Conservation (phyloP, 2,888 invertebrate genomes). For the Chalcis sispes region DNA sequence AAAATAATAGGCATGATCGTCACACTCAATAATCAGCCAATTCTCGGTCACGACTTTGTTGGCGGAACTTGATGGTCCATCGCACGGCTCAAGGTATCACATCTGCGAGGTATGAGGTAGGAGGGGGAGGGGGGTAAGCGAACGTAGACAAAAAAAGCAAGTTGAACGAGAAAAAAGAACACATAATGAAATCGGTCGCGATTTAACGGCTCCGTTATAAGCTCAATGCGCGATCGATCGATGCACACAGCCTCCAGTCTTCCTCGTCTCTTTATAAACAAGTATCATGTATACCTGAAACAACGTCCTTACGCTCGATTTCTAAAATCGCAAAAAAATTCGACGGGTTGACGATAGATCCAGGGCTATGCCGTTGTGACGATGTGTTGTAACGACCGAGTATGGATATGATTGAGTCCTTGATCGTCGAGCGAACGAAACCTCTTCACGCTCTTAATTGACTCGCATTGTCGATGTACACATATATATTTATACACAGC, state of each 20-base stretch:
- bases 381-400: slow-evolving; percentile 61
- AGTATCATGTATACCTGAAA: slow-evolving; percentile 38
- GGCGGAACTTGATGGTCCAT: slow-evolving; percentile 62
- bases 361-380: slow-evolving; percentile 60
- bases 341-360: slow-evolving; percentile 63
- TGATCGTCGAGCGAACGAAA: slow-evolving; percentile 64
- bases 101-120: not conserved
- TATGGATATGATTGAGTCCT: slow-evolving; percentile 64
- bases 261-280: slow-evolving; percentile 58
- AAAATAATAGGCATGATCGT: slow-evolving; percentile 27
- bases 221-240: not conserved
- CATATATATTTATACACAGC: too few relatives aligned
- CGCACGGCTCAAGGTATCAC: slow-evolving; percentile 61
- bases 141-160: too few relatives aligned
- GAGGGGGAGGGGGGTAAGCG: not conserved
- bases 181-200: slow-evolving; percentile 25
- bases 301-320: slow-evolving; percentile 71
- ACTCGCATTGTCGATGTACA: slow-evolving; percentile 37
- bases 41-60: slow-evolving; percentile 54
- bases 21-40: slow-evolving; percentile 32
- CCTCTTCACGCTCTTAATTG: slow-evolving; percentile 58
- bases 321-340: slow-evolving; percentile 70
- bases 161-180: slow-evolving; percentile 13
- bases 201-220: slow-evolving; percentile 23
- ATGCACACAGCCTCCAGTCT: slow-evolving; percentile 34